Base-by-base conservation (phyloP, 2,888 invertebrate genomes). In the Pollenia labialis region DNA sequence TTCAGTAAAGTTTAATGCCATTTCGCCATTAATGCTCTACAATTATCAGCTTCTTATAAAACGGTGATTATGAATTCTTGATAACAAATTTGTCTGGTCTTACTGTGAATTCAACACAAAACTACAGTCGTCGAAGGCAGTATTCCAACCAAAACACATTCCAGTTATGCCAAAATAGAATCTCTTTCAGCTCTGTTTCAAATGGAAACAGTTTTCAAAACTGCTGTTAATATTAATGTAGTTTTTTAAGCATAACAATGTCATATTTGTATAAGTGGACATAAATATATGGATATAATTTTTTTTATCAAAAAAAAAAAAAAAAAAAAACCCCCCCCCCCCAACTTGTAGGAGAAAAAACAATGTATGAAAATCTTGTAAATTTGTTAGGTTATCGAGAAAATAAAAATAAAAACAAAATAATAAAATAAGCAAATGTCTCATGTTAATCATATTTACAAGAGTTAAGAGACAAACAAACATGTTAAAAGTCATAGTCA, bases 321-420 rank as follows among this genome's bases (percentile, higher is more conserved):
- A 52, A 60, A 23, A 23, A 23, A 23, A 23, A 23, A 23, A 23
- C 1, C n/a, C n/a, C n/a, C n/a, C n/a, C n/a, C n/a, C n/a, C n/a
- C n/a, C 23, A 23, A 72, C 54, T 12, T 56, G 56, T 10, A 16
- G 16, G 6, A 56, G 14, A 62, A 23, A 14, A 71, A 74, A 32
- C 32, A 32, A 32, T 32, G 1, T 81, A 79, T 72, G 18, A 85
- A 79, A 75, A 83, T 77, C 81, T 87, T 77, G 81, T 69, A 81
- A 79, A 88, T 68, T 81, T 83, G 79, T 82, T 50, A 62, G 81
- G 80, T 80, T 85, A 85, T 86, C 80, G 52, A 60, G 71, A 16
- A 87, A 62, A 72, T 62, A 54, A 16, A 87, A 62, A 72, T 62
- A 54, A 60, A 74, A 74, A 58, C 23, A 54, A 64, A 72, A 72